These are phyloP conservation scores for Danaus melanippus DNA, from an alignment of 1,140 invertebrate genomes.

Conservation along the genomic window DNA sequence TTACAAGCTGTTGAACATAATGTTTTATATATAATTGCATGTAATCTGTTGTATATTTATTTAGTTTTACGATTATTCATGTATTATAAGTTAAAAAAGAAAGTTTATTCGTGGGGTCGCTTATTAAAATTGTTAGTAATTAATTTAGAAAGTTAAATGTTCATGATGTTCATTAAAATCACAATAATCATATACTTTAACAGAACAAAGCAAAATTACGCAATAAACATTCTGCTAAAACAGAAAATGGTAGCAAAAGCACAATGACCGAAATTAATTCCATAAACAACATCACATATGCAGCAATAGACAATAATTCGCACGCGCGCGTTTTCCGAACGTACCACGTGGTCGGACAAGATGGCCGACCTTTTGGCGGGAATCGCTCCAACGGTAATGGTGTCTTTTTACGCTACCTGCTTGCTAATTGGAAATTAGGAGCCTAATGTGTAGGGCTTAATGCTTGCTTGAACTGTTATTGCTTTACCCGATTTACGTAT, in stretches of 20 bases:
- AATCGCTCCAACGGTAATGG: conserved; percentile 57
- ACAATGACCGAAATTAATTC: conserved; percentile 66
- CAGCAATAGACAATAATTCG: conserved; percentile 65
- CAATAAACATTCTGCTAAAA: conserved; percentile 41
- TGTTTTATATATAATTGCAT: conserved; percentile 14
- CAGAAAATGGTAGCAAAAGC: conserved; percentile 47
- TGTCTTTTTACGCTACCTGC: conserved; percentile 69
- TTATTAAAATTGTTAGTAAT: not conserved
- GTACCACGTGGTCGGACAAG: conserved; percentile 49
- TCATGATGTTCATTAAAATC: conserved; percentile 3
- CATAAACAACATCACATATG: conserved; percentile 69
- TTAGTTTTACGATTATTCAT: conserved; percentile 5
- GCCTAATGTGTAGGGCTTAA: conserved; percentile 62
- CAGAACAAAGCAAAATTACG: conserved; percentile 36
- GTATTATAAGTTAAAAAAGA: not conserved
- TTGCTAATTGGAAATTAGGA: conserved; percentile 67
- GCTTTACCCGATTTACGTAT: conserved; percentile 51
- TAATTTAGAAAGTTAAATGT: not conserved
- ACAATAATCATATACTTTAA: conserved; percentile 17
- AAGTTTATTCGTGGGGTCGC: not conserved
- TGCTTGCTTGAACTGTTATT: conserved; percentile 51
- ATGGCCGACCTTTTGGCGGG: conserved; percentile 60
- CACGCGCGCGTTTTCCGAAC: conserved; percentile 57
- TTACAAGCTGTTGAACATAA: conserved; percentile 14
- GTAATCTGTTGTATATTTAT: conserved; percentile 5